Evolutionary conservation across 2,113 vertebrate genomes (phyloP).

Genomic region (Oreochromis spilurus): DNA sequence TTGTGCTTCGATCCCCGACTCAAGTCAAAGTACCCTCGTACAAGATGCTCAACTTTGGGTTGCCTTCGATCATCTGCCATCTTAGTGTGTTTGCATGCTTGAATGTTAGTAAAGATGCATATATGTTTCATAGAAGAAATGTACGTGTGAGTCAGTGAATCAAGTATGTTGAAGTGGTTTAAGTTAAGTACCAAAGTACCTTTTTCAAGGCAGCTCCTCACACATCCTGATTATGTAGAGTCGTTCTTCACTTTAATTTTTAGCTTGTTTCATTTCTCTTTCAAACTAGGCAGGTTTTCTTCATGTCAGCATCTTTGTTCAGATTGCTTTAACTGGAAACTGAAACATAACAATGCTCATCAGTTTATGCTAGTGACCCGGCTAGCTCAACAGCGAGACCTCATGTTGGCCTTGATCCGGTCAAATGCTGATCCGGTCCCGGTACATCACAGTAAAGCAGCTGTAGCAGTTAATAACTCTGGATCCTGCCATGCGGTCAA

Average conservation of each 20-base stretch:
- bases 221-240: not conserved
- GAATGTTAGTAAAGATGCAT: accelerated
- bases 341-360: not conserved
- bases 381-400: not conserved
- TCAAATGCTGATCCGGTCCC: accelerated
- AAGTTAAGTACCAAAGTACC: not conserved
- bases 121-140: not conserved
- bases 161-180: accelerated
- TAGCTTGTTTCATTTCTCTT: not conserved
- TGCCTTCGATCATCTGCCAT: not conserved
- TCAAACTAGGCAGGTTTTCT: not conserved
- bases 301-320: not conserved
- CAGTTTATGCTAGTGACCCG: not conserved
- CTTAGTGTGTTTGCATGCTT: not conserved
- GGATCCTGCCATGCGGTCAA: not conserved
- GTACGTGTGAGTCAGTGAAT: not conserved
- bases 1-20: not conserved
- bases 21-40: not conserved
- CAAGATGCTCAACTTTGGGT: not conserved
- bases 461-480: not conserved
- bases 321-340: not conserved
- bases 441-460: not conserved
- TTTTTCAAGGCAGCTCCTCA: not conserved
- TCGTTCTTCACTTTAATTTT: not conserved
- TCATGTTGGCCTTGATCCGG: not conserved